Conservation (phyloP, 2,113 vertebrate species). For the Pterocles orientalis region DNA sequence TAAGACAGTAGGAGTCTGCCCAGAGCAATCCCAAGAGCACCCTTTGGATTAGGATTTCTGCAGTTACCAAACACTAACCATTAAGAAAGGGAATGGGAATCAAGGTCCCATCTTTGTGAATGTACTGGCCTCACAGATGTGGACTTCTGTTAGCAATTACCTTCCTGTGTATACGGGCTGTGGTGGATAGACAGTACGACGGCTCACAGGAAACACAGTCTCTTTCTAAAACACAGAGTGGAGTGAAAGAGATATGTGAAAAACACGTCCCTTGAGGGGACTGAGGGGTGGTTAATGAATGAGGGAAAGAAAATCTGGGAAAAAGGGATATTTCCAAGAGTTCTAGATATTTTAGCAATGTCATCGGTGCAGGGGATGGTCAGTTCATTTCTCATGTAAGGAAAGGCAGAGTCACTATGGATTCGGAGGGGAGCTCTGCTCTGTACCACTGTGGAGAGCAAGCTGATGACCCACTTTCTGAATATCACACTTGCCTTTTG, state of each 20-base stretch:
- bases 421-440: neutral
- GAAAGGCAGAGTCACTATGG: neutral
- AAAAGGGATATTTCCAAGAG: neutral
- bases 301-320: neutral
- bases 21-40: conserved; percentile 3
- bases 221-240: neutral
- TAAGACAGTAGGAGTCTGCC: neutral
- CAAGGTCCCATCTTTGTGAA: neutral
- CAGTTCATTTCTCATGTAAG: neutral
- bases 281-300: neutral
- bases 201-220: neutral
- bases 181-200: neutral
- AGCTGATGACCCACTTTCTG: neutral
- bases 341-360: neutral
- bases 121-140: neutral
- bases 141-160: neutral
- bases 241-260: neutral
- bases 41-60: neutral
- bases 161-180: neutral
- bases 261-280: neutral
- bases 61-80: neutral
- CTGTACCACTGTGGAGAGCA: neutral
- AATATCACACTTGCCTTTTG: neutral
- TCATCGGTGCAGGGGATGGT: neutral
- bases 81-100: neutral